These are phyloP conservation scores for Bombyx mandarina DNA, from an alignment of 1,140 invertebrate genomes.

Conservation along the genomic window DNA sequence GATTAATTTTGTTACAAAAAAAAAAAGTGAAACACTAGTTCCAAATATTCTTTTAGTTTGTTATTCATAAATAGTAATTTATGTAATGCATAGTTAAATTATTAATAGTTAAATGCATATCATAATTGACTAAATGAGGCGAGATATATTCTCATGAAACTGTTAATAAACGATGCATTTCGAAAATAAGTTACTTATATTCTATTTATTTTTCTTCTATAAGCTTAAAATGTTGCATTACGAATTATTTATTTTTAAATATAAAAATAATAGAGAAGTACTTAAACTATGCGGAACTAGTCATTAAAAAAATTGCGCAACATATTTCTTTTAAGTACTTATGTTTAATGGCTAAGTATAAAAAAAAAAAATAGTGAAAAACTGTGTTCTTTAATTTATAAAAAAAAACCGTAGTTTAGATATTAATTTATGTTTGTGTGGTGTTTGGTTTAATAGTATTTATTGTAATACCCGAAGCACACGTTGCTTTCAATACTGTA, in stretches of 20 bases:
- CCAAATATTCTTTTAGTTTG: constrained; percentile 13
- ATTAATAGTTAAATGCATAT: constrained; percentile 59
- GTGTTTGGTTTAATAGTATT: constrained; percentile 64
- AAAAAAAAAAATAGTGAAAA: constrained; percentile 59
- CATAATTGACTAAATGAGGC: constrained; percentile 21
- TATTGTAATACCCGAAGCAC: constrained; percentile 38
- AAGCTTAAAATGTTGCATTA: constrained; percentile 64
- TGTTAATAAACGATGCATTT: constrained; percentile 58
- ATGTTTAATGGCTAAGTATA: constrained; percentile 41
- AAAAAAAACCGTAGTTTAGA: constrained; percentile 41
- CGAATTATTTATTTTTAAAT: constrained; percentile 62
- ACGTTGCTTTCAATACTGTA: constrained; percentile 17
- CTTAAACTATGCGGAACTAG: constrained; percentile 71
- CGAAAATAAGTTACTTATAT: constrained; percentile 46
- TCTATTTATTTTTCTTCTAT: constrained; percentile 32
- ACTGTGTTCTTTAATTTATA: constrained; percentile 66
- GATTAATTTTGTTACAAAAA: too few relatives aligned
- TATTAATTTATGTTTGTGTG: constrained; percentile 65
- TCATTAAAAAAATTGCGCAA: constrained; percentile 72
- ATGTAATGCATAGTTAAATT: constrained; percentile 56
- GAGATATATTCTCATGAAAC: constrained; percentile 22
- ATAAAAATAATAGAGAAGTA: constrained; percentile 40
- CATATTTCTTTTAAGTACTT: constrained; percentile 59
- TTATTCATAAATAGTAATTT: constrained; percentile 44
- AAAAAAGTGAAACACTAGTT: too few relatives aligned